phyloP scores from a whole-genome alignment of 2,888 invertebrate species.

The Melinopterus prodromus region DNA sequence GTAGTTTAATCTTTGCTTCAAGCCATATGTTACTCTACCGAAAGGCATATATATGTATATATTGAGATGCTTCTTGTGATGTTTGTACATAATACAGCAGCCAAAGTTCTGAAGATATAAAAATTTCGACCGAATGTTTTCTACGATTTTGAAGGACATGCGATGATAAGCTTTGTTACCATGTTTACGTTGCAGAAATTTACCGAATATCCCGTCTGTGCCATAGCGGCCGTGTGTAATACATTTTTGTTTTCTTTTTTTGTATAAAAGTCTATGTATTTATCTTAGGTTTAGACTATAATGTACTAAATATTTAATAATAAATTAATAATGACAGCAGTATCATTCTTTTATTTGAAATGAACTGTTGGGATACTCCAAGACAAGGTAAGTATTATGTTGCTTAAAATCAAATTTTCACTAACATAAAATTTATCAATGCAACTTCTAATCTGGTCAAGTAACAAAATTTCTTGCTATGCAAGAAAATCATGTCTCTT shows the following conservation, averaged over 20 bases:
- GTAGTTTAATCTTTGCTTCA: neutral
- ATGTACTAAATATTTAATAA: constrained; percentile 26
- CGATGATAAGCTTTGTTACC: neutral
- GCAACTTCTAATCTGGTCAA: too few relatives aligned
- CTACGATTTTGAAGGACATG: too few relatives aligned
- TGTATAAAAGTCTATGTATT: constrained; percentile 21
- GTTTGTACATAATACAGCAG: neutral
- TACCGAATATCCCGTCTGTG: constrained; percentile 1
- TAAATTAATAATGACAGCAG: neutral
- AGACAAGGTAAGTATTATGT: neutral
- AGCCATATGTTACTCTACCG: neutral
- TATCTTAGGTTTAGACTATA: constrained; percentile 17
- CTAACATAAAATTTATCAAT: too few relatives aligned
- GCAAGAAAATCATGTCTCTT: too few relatives aligned
- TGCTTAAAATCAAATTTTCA: too few relatives aligned
- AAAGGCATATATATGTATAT: neutral
- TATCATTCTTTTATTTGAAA: neutral
- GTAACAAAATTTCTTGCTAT: too few relatives aligned
- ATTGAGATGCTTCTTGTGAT: neutral
- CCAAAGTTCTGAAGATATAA: neutral
- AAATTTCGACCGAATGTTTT: neutral
- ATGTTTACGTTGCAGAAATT: neutral
- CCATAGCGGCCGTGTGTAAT: constrained; percentile 18
- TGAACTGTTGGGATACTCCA: neutral
- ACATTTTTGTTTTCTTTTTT: constrained; percentile 1